phyloP scores from a whole-genome alignment of 2,797 vertebrate genomes.

The Erethizon dorsatum region DNA sequence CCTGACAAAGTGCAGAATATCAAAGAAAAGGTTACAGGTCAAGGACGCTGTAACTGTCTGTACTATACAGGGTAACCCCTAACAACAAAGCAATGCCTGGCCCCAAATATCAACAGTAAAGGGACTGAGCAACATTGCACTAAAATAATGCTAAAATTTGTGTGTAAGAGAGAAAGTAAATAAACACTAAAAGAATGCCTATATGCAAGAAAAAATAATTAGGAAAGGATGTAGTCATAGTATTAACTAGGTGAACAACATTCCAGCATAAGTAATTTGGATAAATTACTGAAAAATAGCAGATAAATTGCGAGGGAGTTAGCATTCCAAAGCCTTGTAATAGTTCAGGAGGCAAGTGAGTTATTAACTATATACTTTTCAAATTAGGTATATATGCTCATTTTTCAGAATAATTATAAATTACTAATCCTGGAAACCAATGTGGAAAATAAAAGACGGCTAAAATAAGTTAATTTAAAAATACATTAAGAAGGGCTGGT shows the following conservation, averaged over 20 bases:
- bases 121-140: neutral
- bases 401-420: neutral
- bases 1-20: neutral
- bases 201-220: neutral
- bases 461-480: neutral
- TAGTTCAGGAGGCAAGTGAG: neutral
- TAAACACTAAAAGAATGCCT: neutral
- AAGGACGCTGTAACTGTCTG: neutral
- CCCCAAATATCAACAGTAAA: neutral
- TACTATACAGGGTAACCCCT: neutral
- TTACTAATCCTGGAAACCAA: neutral
- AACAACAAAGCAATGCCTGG: neutral
- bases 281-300: neutral
- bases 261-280: neutral
- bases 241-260: neutral
- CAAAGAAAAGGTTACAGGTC: neutral
- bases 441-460: neutral
- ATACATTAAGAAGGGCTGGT: neutral
- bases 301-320: neutral
- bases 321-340: neutral
- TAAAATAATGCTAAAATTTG: neutral
- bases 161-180: neutral
- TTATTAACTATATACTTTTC: neutral
- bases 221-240: neutral
- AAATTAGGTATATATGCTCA: neutral